These are phyloP conservation scores for Pachycephus smyrnensis DNA, from an alignment of 2,888 invertebrate species.

Conservation along the genomic window DNA sequence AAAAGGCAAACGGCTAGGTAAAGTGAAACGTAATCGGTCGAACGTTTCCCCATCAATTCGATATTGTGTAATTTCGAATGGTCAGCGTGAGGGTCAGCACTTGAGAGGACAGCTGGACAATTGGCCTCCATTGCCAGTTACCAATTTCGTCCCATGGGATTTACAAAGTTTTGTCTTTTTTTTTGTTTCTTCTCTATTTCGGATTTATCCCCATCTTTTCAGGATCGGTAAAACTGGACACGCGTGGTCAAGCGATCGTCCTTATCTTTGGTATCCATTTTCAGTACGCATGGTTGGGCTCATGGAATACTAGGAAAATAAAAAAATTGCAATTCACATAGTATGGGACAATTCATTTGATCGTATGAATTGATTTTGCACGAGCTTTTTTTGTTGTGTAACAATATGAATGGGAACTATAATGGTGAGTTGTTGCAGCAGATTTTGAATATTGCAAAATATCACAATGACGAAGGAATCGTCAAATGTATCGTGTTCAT, in stretches of 20 bases:
- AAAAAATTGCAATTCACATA: background rate
- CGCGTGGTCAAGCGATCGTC: background rate
- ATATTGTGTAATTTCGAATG: conserved; percentile 50
- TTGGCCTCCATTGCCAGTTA: conserved; percentile 30
- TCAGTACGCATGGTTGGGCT: background rate
- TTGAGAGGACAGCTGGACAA: conserved; percentile 59
- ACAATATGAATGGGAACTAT: background rate
- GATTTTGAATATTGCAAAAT: background rate
- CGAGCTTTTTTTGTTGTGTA: background rate
- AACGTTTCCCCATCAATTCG: conserved; percentile 57
- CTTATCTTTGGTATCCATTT: background rate
- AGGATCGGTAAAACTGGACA: background rate
- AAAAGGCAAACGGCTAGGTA: conserved; percentile 52
- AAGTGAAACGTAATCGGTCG: conserved; percentile 59
- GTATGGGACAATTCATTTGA: background rate
- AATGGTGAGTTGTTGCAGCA: background rate
- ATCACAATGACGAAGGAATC: background rate
- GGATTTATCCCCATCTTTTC: background rate
- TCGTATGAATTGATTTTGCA: background rate
- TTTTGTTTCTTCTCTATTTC: conserved; percentile 10
- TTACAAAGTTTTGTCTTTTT: conserved; percentile 20
- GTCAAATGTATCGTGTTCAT: background rate
- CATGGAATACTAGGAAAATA: background rate
- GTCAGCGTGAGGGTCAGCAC: conserved; percentile 41
- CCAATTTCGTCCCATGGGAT: conserved; percentile 22